phyloP scores from a whole-genome alignment of 2,888 invertebrate species.

The Coenonympha arcania region DNA sequence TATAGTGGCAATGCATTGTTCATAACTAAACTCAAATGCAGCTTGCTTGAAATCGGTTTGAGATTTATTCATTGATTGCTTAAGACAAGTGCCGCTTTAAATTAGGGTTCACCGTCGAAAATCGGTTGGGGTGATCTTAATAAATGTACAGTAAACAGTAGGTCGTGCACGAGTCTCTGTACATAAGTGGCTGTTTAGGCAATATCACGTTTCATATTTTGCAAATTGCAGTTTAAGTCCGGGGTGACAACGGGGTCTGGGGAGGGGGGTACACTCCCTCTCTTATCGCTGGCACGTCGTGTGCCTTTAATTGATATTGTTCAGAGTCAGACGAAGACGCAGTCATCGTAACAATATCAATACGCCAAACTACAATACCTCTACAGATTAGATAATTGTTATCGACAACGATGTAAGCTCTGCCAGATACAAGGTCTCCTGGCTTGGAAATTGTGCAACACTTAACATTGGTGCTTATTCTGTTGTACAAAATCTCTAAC shows the following conservation, averaged over 20 bases:
- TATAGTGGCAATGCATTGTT: too few relatives aligned
- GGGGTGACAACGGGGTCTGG: conserved; percentile 26
- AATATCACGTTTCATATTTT: conserved; percentile 65
- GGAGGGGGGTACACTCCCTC: conserved; percentile 38
- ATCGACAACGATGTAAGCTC: background rate
- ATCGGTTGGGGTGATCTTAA: conserved; percentile 44
- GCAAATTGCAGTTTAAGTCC: conserved; percentile 45
- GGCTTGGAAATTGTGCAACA: background rate
- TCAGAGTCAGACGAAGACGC: conserved; percentile 51
- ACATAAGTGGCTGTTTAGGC: conserved; percentile 62
- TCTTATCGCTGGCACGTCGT: conserved; percentile 48
- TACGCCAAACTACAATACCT: conserved; percentile 31
- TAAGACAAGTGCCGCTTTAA: conserved; percentile 11
- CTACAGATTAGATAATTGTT: conserved; percentile 28
- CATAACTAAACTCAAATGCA: background rate
- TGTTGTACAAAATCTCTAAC: too few relatives aligned
- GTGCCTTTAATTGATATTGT: conserved; percentile 61
- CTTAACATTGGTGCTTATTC: too few relatives aligned
- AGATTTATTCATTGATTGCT: conserved; percentile 9
- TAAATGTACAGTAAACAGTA: conserved; percentile 59
- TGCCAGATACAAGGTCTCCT: background rate
- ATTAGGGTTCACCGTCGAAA: conserved; percentile 16
- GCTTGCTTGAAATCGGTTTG: background rate
- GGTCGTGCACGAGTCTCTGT: conserved; percentile 46
- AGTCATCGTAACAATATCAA: conserved; percentile 45